Evolutionary conservation across 2,888 invertebrate species (phyloP).

Genomic region (Athalia circularis): DNA sequence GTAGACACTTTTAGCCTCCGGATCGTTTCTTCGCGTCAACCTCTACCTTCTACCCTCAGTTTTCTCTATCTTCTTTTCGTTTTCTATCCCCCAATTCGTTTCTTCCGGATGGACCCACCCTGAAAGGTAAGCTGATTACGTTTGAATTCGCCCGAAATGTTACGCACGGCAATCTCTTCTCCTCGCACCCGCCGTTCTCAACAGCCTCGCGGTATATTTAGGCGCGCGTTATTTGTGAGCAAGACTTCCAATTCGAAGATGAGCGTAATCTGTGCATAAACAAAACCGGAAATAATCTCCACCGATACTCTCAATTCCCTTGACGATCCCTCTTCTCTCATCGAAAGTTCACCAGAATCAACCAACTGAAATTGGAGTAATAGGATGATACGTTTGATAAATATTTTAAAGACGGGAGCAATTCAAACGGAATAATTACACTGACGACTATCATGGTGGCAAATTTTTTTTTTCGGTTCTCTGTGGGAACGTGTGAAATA

Average conservation of each 20-base stretch:
- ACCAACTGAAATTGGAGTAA: too few relatives aligned
- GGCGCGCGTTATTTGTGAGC: constrained; percentile 24
- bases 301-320: constrained; percentile 26
- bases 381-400: too few relatives aligned
- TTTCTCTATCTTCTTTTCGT: constrained; percentile 4
- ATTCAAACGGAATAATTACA: too few relatives aligned
- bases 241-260: constrained; percentile 21
- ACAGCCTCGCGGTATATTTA: not conserved
- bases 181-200: constrained; percentile 11
- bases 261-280: constrained; percentile 31
- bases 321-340: not conserved
- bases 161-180: constrained; percentile 21
- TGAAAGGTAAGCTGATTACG: constrained; percentile 29
- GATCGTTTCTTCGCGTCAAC: too few relatives aligned
- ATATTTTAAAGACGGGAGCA: too few relatives aligned
- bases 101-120: too few relatives aligned
- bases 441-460: too few relatives aligned
- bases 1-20: too few relatives aligned
- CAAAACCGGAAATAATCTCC: constrained; percentile 17
- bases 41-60: not conserved
- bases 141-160: constrained; percentile 31
- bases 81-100: too few relatives aligned
- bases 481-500: too few relatives aligned
- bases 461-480: too few relatives aligned
- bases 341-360: not conserved